phyloP scores from a whole-genome alignment of 1,140 invertebrate genomes.

The Drosophila neocordata region DNA sequence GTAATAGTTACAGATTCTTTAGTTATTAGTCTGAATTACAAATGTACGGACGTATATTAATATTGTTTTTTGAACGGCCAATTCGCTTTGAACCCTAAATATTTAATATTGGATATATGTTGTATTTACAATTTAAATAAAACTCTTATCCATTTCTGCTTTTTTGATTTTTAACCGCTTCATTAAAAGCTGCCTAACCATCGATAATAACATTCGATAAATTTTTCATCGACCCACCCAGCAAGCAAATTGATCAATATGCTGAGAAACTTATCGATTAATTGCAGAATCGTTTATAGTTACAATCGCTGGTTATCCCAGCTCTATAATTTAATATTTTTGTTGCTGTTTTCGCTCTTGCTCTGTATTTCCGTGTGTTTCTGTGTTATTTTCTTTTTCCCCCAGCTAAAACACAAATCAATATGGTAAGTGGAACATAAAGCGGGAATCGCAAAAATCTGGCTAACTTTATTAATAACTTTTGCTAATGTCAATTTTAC shows the following conservation, averaged over 20 bases:
- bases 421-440: slow-evolving; percentile 58
- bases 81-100: too few relatives aligned
- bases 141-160: too few relatives aligned
- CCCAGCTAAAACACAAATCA: slow-evolving; percentile 53
- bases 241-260: too few relatives aligned
- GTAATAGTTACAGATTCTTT: not conserved
- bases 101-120: too few relatives aligned
- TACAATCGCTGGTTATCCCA: not conserved
- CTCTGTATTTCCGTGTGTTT: slow-evolving; percentile 59
- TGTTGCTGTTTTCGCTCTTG: slow-evolving; percentile 27
- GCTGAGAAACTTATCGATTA: not conserved
- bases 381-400: slow-evolving; percentile 55
- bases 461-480: not conserved
- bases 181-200: too few relatives aligned
- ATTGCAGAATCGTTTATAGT: not conserved
- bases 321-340: slow-evolving; percentile 28
- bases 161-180: too few relatives aligned
- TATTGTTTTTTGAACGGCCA: too few relatives aligned
- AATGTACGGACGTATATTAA: not conserved
- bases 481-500: slow-evolving; percentile 81
- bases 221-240: too few relatives aligned
- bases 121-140: too few relatives aligned
- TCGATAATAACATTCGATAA: too few relatives aligned
- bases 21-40: not conserved
- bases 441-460: not conserved